phyloP scores from a whole-genome alignment of 2,797 vertebrate species.

The Lates japonicus region DNA sequence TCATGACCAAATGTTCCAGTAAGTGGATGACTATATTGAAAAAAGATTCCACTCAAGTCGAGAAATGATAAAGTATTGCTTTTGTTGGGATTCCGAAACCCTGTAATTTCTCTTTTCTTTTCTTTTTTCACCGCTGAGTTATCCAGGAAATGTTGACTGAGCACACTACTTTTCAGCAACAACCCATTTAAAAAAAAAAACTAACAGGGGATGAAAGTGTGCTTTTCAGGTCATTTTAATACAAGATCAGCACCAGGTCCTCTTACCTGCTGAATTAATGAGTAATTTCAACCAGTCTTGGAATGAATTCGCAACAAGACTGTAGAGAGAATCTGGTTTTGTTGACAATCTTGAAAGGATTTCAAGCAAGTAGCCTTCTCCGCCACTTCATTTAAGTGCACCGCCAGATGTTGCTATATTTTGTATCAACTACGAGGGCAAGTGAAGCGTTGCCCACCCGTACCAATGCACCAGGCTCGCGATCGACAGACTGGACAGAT shows the following conservation, averaged over 20 bases:
- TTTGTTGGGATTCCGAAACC: conserved; percentile 17
- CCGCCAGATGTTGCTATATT: background rate
- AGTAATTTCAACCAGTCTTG: conserved; percentile 9
- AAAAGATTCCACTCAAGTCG: conserved; percentile 13
- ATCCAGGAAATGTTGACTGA: conserved; percentile 52
- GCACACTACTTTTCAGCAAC: conserved; percentile 27
- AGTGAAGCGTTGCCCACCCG: background rate
- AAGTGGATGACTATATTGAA: conserved; percentile 6
- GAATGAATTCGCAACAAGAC: conserved; percentile 3
- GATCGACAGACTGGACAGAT: background rate
- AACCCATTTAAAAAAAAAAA: background rate
- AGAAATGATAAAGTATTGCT: conserved; percentile 25
- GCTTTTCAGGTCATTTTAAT: background rate
- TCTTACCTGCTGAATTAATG: background rate
- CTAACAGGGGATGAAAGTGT: background rate
- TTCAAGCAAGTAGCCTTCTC: background rate
- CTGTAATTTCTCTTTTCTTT: conserved; percentile 19
- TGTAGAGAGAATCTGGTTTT: conserved; percentile 26
- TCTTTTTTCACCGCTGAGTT: conserved; percentile 20
- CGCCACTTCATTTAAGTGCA: background rate
- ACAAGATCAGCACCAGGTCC: background rate
- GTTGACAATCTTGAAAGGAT: conserved; percentile 1
- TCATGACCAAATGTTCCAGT: conserved; percentile 32
- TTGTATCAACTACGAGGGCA: background rate
- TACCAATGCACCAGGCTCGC: background rate